Evolutionary conservation across 2,113 vertebrate species (phyloP).

Genomic region (Muntiacus reevesi): DNA sequence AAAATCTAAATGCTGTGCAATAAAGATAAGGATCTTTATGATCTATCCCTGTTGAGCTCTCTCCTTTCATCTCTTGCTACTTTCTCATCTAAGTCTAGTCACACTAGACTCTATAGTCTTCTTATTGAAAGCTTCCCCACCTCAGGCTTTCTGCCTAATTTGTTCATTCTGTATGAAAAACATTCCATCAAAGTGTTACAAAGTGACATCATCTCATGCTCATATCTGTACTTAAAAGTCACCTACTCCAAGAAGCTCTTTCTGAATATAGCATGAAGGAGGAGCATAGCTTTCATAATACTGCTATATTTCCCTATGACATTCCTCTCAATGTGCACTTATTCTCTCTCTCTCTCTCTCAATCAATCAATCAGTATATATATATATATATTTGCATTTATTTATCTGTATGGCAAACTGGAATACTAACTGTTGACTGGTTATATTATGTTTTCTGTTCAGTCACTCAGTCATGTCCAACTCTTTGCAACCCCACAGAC

Average conservation of each 20-base stretch:
- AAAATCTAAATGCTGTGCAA: not conserved
- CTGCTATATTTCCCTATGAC: not conserved
- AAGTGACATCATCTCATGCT: not conserved
- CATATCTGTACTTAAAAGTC: not conserved
- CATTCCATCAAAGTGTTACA: not conserved
- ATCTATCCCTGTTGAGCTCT: not conserved
- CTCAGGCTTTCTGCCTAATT: not conserved
- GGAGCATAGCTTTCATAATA: not conserved
- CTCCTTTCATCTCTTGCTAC: not conserved
- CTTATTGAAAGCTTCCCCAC: not conserved
- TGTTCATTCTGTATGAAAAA: not conserved
- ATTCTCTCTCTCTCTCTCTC: not conserved
- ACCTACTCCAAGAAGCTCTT: not conserved
- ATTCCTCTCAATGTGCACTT: not conserved
- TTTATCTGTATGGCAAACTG: not conserved
- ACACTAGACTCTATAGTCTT: not conserved
- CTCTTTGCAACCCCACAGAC: not conserved
- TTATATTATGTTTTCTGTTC: not conserved
- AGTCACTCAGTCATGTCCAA: not conserved
- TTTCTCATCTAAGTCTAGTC: not conserved
- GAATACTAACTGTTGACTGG: not conserved
- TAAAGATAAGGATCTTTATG: not conserved
- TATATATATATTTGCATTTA: not conserved
- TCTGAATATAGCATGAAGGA: not conserved
- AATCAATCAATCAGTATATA: no score